Evolutionary conservation across 2,797 vertebrate species (phyloP).

Genomic region (Pseudotriccus pelzelni): DNA sequence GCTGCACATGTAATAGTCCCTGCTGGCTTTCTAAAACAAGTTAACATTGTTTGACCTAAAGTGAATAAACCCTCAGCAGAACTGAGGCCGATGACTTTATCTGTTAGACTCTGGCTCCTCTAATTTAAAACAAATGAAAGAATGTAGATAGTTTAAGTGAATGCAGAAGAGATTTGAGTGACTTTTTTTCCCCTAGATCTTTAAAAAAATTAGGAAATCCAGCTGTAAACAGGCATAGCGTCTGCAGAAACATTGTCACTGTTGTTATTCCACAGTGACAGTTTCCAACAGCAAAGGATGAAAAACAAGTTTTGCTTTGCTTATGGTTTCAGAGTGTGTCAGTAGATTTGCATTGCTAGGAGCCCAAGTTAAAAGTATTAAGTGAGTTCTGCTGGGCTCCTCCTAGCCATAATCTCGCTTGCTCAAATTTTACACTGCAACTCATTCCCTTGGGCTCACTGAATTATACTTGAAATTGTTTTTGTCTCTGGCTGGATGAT

Average conservation of each 20-base stretch:
- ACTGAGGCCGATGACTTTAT: constrained; percentile 54
- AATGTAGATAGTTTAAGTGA: constrained; percentile 22
- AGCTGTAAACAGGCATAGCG: background rate
- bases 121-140: constrained; percentile 66
- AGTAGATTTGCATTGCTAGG: constrained; percentile 3
- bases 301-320: constrained; percentile 24
- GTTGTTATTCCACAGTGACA: constrained; percentile 32
- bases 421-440: constrained; percentile 15
- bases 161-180: constrained; percentile 2
- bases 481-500: constrained; percentile 16
- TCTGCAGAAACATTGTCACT: constrained; percentile 36
- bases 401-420: constrained; percentile 16
- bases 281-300: constrained; percentile 40
- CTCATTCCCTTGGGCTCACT: constrained; percentile 12
- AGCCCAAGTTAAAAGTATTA: background rate
- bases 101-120: constrained; percentile 35
- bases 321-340: constrained; percentile 3
- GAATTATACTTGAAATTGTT: background rate
- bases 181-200: background rate
- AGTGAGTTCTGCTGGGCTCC: constrained; percentile 8
- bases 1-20: constrained; percentile 32
- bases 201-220: constrained; percentile 44
- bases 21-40: constrained; percentile 51
- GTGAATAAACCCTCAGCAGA: constrained; percentile 45
- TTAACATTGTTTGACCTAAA: constrained; percentile 59